phyloP scores from a whole-genome alignment of 2,888 invertebrate genomes.

The Eretmocerus hayati region DNA sequence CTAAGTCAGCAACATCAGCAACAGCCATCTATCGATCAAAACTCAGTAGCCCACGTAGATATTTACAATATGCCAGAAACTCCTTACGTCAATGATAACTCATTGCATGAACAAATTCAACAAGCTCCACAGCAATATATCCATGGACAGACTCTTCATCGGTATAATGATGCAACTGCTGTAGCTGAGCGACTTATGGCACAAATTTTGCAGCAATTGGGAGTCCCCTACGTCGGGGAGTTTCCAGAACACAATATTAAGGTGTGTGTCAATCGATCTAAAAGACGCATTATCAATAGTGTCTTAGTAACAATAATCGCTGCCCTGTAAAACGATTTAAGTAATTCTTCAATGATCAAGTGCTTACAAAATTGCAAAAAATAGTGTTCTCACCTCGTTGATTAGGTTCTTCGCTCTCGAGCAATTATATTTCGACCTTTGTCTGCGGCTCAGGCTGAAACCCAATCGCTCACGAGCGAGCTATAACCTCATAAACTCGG shows the following conservation, averaged over 20 bases:
- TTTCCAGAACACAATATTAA: not conserved
- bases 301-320: no score
- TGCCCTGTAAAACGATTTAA: no score
- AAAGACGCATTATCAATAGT: no score
- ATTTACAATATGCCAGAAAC: conserved; percentile 28
- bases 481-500: no score
- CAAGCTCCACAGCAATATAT: conserved; percentile 24
- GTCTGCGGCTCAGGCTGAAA: no score
- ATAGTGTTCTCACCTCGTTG: no score
- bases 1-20: conserved; percentile 23
- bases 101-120: conserved; percentile 25
- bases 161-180: conserved; percentile 27
- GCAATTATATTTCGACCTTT: no score
- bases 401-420: no score
- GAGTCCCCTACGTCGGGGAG: conserved; percentile 1
- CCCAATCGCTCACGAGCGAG: no score
- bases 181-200: conserved; percentile 29
- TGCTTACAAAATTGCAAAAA: no score
- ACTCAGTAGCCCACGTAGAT: conserved; percentile 30
- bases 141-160: conserved; percentile 23
- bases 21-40: conserved; percentile 30
- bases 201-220: conserved; percentile 30
- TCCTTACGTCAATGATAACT: conserved; percentile 34
- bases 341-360: no score
- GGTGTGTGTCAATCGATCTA: no score